These are phyloP conservation scores for Actenoides lindsayi DNA, from an alignment of 2,113 vertebrate genomes.

Conservation along the genomic window DNA sequence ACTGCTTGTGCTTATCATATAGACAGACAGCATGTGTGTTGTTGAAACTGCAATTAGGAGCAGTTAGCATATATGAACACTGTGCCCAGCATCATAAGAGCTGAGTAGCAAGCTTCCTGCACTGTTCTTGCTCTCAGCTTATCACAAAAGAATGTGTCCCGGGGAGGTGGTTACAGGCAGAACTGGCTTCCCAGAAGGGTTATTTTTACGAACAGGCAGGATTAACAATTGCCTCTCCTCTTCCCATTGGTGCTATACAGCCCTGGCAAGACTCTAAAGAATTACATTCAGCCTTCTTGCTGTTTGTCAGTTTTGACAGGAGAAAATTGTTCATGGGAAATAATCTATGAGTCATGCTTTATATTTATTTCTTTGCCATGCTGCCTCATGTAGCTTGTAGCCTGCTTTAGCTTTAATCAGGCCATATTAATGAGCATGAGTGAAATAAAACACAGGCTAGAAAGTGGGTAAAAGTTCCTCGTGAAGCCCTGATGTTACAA, in stretches of 20 bases:
- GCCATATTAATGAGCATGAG: neutral
- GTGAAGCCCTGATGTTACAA: neutral
- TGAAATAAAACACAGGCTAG: neutral
- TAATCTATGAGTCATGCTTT: neutral
- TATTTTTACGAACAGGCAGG: neutral
- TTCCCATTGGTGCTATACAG: neutral
- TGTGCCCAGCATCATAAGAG: rapidly evolving
- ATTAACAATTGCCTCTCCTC: neutral
- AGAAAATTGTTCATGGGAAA: neutral
- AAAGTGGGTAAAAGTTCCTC: neutral
- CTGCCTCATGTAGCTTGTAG: neutral
- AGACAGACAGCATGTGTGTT: neutral
- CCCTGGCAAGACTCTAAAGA: neutral
- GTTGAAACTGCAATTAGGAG: neutral
- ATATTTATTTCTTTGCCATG: neutral
- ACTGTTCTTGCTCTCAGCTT: neutral
- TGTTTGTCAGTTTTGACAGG: neutral
- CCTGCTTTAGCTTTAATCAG: neutral
- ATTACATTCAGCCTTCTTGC: neutral
- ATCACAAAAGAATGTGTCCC: neutral
- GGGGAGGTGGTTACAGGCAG: neutral
- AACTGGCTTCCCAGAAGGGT: neutral
- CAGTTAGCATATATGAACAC: rapidly evolving
- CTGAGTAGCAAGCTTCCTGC: neutral
- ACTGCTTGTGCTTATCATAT: neutral